Evolutionary conservation across 2,797 vertebrate species (phyloP), one percentile per base, ranked within the genome.

Genomic region (Lagothrix lagotricha): DNA sequence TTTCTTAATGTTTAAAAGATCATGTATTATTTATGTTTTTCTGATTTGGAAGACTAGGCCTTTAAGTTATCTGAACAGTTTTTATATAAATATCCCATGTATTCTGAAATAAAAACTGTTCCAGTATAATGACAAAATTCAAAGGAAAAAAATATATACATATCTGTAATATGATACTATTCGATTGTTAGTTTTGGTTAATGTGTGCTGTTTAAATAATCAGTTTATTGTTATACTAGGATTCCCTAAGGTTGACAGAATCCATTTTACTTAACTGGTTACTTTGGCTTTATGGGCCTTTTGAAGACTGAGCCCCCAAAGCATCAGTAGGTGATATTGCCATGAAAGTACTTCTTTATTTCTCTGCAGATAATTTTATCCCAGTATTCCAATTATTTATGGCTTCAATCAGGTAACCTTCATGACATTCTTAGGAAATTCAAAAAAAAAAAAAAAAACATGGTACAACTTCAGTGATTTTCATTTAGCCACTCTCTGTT

Each of bases 191-290:
- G 17, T 26, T 92, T 86, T 46, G 39, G 57, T 72, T 95, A 86
- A 57, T 48, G 46, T 94, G 19, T 73, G 95, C 46, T 67, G n/a
- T 70, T 91, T 93, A 91, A 79, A 26, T 67, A 87, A 85, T 93
- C 33, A 15, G 76, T 46, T 80, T 30, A 48, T 79, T 73, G 19
- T 44, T 67, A 48, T 79, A 30, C 44, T 72, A 33, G 14, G 6
- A 82, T 52, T 92, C 33, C 30, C 26, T 58, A 57, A 46, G 30
- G 33, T 67, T 85, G 12, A 67, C 14, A 7, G 75, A 87, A 82
- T 82, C 46, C 33, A 41, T 39, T n/a, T 92, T 58, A 87, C 24
- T 92, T 80, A 64, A 88, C 13, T 54, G 2, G 9, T 95, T 81
- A 24, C 30, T 89, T 77, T 54, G 39, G 12, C 2, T 67, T 83